These are phyloP conservation scores for Pimephales promelas DNA, from an alignment of 2,113 vertebrate species.

Conservation along the genomic window DNA sequence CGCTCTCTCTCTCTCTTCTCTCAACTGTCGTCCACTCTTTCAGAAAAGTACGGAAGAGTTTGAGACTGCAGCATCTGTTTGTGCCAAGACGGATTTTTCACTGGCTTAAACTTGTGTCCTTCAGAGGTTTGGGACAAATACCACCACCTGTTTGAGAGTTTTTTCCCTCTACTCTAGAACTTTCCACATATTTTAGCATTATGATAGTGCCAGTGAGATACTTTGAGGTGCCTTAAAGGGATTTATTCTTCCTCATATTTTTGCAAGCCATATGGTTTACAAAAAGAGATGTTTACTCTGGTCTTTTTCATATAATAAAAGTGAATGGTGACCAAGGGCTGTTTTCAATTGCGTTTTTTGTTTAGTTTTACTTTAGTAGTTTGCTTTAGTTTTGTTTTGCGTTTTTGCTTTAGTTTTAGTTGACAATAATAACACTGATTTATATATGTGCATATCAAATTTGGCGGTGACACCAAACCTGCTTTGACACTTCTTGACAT, in stretches of 20 bases:
- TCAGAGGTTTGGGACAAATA: conserved; percentile 19
- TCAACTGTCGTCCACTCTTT: background rate
- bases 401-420: background rate
- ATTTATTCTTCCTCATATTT: background rate
- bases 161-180: background rate
- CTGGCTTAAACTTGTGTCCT: conserved; percentile 63
- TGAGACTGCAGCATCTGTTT: conserved; percentile 47
- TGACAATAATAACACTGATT: background rate
- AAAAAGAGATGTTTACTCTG: background rate
- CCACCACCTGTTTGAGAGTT: conserved; percentile 15
- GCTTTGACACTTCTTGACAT: background rate
- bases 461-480: background rate
- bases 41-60: background rate
- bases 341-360: background rate
- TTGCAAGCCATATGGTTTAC: background rate
- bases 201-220: background rate
- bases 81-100: conserved; percentile 33
- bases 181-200: background rate
- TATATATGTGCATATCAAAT: background rate
- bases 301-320: background rate
- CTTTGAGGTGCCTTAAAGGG: background rate
- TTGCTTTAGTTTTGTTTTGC: background rate
- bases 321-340: background rate
- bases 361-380: background rate
- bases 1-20: conserved; percentile 6